Conservation (phyloP, 1,140 invertebrate genomes). For the Aphis gossypii region DNA sequence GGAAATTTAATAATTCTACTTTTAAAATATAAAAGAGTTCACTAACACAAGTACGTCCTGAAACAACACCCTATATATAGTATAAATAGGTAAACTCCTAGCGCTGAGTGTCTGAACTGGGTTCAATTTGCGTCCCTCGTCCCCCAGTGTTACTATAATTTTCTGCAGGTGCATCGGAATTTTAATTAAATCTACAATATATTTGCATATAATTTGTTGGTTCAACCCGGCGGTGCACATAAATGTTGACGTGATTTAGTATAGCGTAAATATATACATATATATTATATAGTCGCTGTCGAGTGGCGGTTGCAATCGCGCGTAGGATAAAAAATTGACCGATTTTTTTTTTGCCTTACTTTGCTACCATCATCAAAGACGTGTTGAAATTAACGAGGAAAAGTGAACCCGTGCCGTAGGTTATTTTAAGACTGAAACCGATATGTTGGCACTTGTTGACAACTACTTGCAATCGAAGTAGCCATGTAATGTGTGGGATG, state of each 20-base stretch:
- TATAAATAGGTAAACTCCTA: too few relatives aligned
- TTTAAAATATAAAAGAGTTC: background rate
- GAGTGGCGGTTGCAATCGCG: background rate
- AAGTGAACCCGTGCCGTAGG: background rate
- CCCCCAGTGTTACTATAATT: background rate
- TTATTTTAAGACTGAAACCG: slow-evolving; percentile 35
- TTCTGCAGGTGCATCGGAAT: background rate
- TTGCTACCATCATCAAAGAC: background rate
- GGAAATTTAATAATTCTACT: background rate
- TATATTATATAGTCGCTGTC: background rate
- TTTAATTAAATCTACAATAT: slow-evolving; percentile 34
- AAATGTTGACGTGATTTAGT: background rate
- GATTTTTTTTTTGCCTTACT: background rate
- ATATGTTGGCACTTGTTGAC: slow-evolving; percentile 22
- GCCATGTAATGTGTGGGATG: background rate
- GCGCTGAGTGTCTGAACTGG: background rate
- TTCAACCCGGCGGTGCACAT: background rate
- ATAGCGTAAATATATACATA: background rate
- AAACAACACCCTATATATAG: background rate
- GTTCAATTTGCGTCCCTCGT: background rate
- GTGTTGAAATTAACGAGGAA: slow-evolving; percentile 34
- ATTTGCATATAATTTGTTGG: slow-evolving; percentile 35
- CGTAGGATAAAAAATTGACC: background rate
- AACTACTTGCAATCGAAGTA: slow-evolving; percentile 21
- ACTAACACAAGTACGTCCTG: too few relatives aligned